Evolutionary conservation across 2,888 invertebrate species (phyloP), one percentile per base, ranked within the genome.

Genomic region (Pollenia labialis): DNA sequence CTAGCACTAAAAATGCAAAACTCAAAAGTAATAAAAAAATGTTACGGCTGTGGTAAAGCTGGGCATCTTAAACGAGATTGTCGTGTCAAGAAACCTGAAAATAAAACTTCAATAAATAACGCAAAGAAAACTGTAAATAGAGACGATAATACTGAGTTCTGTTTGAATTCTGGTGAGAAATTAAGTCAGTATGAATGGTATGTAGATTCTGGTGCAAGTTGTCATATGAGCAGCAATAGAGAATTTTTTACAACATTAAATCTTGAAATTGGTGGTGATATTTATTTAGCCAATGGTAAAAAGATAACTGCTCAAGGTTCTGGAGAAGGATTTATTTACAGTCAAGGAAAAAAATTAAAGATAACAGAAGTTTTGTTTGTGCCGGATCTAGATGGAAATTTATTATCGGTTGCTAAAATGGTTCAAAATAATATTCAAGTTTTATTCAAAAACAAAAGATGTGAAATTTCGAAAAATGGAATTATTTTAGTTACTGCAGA

Each of bases 271-370:
- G 54, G 16, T 18, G 54, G 54, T 3, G 54, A 54, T 14, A 54
- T 54, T 18, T 54, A 18, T 18, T 54, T 54, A 18, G 54, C 54
- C n/a, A 54, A 54, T 16, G 54, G 16, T 14, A 54, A 54, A 54
- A 54, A 54, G 54, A 54, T 54, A 54, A 54, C 18, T 54, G 54
- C 54, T 54, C 54, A 14, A 54, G 54, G 54, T 18, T 54, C 18
- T 54, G 54, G 54, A 54, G 54, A 54, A 54, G 54, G 54, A 18
- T 54, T 18, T 18, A 54, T 56, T 56, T 23, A 56, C 4, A 23
- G 23, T 6, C 18, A 56, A 4, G 56, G 56, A 11, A 56, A 56
- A 23, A 56, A 23, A 11, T 56, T 56, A 6, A 56, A 23, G 12
- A 56, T 56, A 23, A 56, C 2, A 23, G 23, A 18, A 8, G 54